A percentile compares a stretch with the other conserved stretches of the same genome.
phyloP scores from a whole-genome alignment of 2,113 vertebrate species.

The Spermophilus dauricus region DNA sequence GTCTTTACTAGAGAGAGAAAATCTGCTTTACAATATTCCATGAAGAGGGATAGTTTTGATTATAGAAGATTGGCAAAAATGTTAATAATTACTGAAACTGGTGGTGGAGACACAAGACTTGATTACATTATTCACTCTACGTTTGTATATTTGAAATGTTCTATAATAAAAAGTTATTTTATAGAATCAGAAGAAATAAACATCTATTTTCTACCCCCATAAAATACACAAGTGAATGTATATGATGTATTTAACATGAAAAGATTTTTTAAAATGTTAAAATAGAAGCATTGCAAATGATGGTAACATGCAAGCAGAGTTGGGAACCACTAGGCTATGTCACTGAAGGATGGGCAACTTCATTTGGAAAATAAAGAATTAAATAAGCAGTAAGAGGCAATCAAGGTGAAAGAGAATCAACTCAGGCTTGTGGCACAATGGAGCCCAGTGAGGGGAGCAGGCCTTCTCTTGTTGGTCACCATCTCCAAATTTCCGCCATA shows the following conservation, averaged over 20 bases:
- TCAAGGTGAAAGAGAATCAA: background rate
- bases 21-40: slow-evolving; percentile 30
- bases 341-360: background rate
- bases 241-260: slow-evolving; percentile 42
- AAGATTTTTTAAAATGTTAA: background rate
- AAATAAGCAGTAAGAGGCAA: background rate
- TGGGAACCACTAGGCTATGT: background rate
- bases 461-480: background rate
- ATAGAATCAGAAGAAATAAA: slow-evolving; percentile 58
- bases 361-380: slow-evolving; percentile 41
- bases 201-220: background rate
- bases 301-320: background rate
- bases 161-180: slow-evolving; percentile 43
- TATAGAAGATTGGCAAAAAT: slow-evolving; percentile 11
- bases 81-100: background rate
- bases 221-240: background rate
- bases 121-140: slow-evolving; percentile 4
- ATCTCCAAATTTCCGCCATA: background rate
- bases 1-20: background rate
- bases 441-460: background rate
- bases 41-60: background rate
- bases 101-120: background rate
- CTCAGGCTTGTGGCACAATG: background rate
- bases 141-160: slow-evolving; percentile 36
- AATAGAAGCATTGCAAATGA: slow-evolving; percentile 42